Evolutionary conservation across 1,140 invertebrate genomes (phyloP), one percentile per base, ranked within the genome.

Genomic region (Cecropterus lyciades): DNA sequence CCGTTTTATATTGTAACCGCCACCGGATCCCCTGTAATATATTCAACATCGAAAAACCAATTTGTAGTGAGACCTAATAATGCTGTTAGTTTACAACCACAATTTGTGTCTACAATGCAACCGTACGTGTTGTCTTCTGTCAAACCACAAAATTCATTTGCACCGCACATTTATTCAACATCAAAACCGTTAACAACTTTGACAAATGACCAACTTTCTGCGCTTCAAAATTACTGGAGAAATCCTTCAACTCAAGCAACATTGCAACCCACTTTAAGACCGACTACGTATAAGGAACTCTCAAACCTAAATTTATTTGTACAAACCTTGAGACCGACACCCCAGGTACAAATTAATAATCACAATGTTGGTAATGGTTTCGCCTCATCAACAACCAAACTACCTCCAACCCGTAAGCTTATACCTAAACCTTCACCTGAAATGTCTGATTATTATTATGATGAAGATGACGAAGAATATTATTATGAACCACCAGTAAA

Each of bases 401-500:
- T 70, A 46, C 76, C 81, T 14, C 33, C 73, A 15, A 87, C 89
- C 67, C 84, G 89, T 45, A 84, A 87, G 72, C 91, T 90, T 1
- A 92, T 92, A 63, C 92, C 92, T 27, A 93, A 93, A 67, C 92
- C 92, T 40, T 93, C 91, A 6, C 92, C 91, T 37, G 92, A 93
- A 84, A 93, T 92, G 92, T 87, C 92, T 73, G 93, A 93, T 69
- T 92, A 93, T 62, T 92, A 93, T 73, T 92, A 93, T 57, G 92
- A 93, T 62, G 91, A 94, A 24, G 91, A 93, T 52, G 91, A 92
- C 51, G 91, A 92, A 49, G 82, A 93, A 67, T 92, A 88, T 69
- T 92, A 93, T 78, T 91, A 92, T 62, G 93, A 94, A 71, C 93
- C 93, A 52, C 88, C 87, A 7, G 93, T 94, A 0, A 93, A 94